Conservation (phyloP, 2,888 invertebrate genomes). For the Acanthosepion pharaonis region DNA sequence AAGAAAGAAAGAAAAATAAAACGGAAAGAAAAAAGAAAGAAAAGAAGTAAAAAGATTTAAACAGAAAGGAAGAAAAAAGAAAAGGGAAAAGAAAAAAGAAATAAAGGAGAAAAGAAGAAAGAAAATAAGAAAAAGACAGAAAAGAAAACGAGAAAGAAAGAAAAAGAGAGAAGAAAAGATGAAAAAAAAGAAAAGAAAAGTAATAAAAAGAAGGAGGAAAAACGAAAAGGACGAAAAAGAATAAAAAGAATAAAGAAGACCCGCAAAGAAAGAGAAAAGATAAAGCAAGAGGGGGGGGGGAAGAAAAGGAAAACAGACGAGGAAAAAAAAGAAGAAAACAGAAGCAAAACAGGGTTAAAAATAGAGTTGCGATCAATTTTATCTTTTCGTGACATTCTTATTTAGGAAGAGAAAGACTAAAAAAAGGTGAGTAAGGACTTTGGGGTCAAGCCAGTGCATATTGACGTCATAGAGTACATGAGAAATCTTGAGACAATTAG, state of each 20-base stretch:
- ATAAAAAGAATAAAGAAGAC: background rate
- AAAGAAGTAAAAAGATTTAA: background rate
- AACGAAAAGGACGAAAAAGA: background rate
- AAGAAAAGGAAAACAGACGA: background rate
- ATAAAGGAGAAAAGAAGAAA: background rate
- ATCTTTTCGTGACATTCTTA: background rate
- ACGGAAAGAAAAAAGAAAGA: background rate
- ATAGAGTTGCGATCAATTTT: background rate
- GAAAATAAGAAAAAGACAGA: background rate
- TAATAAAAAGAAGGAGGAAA: background rate
- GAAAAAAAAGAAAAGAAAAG: background rate
- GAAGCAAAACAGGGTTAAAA: background rate
- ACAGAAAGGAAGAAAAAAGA: background rate
- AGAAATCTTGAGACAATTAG: background rate
- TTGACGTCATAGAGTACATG: background rate
- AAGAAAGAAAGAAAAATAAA: background rate
- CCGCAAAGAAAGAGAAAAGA: background rate
- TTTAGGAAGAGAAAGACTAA: background rate
- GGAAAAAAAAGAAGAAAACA: background rate
- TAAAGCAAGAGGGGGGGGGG: too few relatives aligned
- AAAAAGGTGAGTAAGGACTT: background rate
- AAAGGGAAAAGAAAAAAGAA: background rate
- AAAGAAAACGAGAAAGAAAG: background rate
- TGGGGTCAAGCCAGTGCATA: background rate
- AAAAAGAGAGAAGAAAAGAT: background rate